Evolutionary conservation across 2,113 vertebrate genomes (phyloP).

Genomic region (Motacilla tschutschensis): DNA sequence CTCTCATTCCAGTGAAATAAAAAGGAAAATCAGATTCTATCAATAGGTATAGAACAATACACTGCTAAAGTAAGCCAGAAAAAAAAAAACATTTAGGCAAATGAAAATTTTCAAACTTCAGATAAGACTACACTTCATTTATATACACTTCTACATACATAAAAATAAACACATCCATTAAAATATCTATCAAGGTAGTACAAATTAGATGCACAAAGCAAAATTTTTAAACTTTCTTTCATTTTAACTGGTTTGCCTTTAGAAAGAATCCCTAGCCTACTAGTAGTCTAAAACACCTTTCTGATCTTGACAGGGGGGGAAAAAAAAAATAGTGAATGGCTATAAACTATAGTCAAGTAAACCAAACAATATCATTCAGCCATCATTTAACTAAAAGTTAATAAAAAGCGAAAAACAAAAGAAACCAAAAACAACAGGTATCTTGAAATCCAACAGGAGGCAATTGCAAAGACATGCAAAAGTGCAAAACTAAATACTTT

Average conservation of each 20-base stretch:
- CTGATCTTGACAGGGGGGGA: not conserved
- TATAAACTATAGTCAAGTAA: not conserved
- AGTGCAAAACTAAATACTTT: not conserved
- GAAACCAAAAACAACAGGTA: not conserved
- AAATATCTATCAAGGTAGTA: not conserved
- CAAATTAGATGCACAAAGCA: not conserved
- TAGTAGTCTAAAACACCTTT: not conserved
- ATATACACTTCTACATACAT: not conserved
- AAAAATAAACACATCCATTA: not conserved
- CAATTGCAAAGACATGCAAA: not conserved
- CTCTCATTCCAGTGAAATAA: not conserved
- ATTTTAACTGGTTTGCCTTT: not conserved
- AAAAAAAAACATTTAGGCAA: not conserved
- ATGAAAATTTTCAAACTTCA: not conserved
- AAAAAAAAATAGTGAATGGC: not conserved
- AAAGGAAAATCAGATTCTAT: not conserved
- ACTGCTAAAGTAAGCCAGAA: not conserved
- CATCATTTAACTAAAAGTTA: not conserved
- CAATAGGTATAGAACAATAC: not conserved
- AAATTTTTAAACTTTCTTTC: not conserved
- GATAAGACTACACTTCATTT: not conserved
- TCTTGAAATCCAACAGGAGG: not conserved
- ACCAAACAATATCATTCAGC: not conserved
- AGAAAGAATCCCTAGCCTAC: not conserved
- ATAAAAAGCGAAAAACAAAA: not conserved